These are phyloP conservation scores for Epistrophe eligans DNA, from an alignment of 2,888 invertebrate species.

Conservation along the genomic window DNA sequence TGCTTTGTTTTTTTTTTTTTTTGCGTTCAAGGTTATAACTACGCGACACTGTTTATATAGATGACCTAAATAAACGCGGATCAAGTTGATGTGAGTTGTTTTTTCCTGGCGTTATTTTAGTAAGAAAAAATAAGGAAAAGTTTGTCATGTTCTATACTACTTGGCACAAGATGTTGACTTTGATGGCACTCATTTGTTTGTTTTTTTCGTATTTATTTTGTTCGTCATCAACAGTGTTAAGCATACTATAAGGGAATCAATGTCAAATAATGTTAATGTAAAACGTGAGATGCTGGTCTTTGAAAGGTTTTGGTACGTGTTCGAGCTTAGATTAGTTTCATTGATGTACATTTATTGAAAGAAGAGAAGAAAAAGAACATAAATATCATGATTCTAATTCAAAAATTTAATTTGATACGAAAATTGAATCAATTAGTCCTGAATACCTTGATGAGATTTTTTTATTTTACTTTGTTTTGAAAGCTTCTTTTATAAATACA, in stretches of 20 bases:
- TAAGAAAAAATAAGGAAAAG: neutral
- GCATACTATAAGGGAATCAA: slow-evolving; percentile 17
- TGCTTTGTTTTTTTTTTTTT: neutral
- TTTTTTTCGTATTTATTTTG: neutral
- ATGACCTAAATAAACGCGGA: slow-evolving; percentile 10
- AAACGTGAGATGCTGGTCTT: neutral
- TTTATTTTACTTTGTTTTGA: too few relatives aligned
- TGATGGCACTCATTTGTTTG: slow-evolving; percentile 4
- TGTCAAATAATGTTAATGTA: slow-evolving; percentile 24
- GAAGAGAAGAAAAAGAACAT: neutral
- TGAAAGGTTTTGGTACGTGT: slow-evolving; percentile 15
- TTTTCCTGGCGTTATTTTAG: neutral
- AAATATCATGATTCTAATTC: neutral
- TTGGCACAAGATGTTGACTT: slow-evolving; percentile 4
- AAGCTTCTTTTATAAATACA: too few relatives aligned
- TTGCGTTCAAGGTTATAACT: slow-evolving; percentile 26
- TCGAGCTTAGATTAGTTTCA: neutral
- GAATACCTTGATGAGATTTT: neutral
- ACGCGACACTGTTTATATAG: slow-evolving; percentile 1
- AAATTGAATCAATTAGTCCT: neutral
- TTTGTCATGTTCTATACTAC: slow-evolving; percentile 1
- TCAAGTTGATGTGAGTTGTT: neutral
- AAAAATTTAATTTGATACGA: neutral
- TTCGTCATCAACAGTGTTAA: neutral
- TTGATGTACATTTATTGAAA: neutral